Evolutionary conservation across 2,888 invertebrate species (phyloP).

Genomic region (Conchocele bisecta): DNA sequence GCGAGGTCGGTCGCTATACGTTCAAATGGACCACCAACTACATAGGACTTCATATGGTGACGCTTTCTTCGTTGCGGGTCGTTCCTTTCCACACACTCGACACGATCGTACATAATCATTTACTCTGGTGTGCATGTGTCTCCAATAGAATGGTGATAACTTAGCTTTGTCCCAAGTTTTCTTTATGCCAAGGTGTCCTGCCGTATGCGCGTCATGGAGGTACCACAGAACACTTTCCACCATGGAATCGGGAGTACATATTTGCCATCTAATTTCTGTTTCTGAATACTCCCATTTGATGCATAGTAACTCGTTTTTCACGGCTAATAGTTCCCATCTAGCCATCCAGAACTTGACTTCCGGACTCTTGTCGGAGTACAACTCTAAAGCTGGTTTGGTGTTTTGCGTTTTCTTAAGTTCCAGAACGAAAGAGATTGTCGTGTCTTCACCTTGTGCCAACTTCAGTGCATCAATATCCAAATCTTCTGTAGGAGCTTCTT

Average conservation of each 20-base stretch:
- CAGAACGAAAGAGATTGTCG: constrained; percentile 11
- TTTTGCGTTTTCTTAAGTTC: not conserved
- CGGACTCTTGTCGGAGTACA: constrained; percentile 3
- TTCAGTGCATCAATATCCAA: not conserved
- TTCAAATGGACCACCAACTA: constrained; percentile 1
- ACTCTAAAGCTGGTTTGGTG: constrained; percentile 12
- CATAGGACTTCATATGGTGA: not conserved
- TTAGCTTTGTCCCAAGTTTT: constrained; percentile 12
- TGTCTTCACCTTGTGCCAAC: not conserved
- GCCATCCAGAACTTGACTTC: constrained; percentile 24
- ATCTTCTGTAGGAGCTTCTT: constrained; percentile 3
- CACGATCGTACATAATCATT: constrained; percentile 3
- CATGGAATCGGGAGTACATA: constrained; percentile 10
- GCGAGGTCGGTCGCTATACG: not conserved
- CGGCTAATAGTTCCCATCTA: constrained; percentile 25
- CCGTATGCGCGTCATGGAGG: constrained; percentile 18
- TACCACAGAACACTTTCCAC: constrained; percentile 20
- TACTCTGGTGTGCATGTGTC: constrained; percentile 2
- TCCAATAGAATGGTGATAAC: constrained; percentile 30
- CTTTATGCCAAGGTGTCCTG: constrained; percentile 15
- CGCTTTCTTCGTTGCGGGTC: not conserved
- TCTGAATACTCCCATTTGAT: constrained; percentile 22
- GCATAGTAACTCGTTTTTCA: constrained; percentile 23
- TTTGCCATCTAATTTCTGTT: constrained; percentile 11
- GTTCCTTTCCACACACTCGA: constrained; percentile 16